Conservation (phyloP, 2,888 invertebrate species). For the Noctua pronuba region DNA sequence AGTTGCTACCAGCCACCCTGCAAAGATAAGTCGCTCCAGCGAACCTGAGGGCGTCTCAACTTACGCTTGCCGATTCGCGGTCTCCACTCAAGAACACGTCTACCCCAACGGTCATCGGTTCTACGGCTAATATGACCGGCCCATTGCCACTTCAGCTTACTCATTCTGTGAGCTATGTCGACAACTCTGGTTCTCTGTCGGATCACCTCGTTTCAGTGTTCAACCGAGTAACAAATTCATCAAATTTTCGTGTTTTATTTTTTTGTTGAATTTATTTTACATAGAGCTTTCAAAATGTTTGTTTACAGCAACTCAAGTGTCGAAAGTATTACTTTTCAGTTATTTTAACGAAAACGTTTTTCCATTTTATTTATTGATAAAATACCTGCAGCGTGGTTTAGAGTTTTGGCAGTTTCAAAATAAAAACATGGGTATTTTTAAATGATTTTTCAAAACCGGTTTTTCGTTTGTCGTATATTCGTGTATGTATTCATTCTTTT, state of each 20-base stretch:
- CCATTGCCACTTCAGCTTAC: too few relatives aligned
- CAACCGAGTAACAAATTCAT: not conserved
- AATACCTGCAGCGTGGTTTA: not conserved
- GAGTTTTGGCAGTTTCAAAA: not conserved
- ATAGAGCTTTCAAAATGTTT: not conserved
- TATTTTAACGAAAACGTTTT: not conserved
- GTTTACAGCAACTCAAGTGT: not conserved
- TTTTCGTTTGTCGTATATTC: not conserved
- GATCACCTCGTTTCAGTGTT: not conserved
- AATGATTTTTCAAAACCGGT: not conserved
- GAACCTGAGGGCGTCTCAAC: too few relatives aligned
- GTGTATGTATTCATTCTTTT: not conserved
- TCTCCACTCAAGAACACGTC: too few relatives aligned
- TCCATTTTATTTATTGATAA: not conserved
- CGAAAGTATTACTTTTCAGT: not conserved
- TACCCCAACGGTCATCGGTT: too few relatives aligned
- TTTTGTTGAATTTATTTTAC: not conserved
- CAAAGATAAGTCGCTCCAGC: too few relatives aligned
- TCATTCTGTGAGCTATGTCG: too few relatives aligned
- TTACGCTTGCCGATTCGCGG: too few relatives aligned
- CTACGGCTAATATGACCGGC: too few relatives aligned
- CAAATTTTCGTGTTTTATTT: not conserved
- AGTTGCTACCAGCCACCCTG: too few relatives aligned
- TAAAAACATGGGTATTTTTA: not conserved
- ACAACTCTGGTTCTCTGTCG: too few relatives aligned